Conservation (phyloP, 2,797 vertebrate species). For the Hydrophis major region DNA sequence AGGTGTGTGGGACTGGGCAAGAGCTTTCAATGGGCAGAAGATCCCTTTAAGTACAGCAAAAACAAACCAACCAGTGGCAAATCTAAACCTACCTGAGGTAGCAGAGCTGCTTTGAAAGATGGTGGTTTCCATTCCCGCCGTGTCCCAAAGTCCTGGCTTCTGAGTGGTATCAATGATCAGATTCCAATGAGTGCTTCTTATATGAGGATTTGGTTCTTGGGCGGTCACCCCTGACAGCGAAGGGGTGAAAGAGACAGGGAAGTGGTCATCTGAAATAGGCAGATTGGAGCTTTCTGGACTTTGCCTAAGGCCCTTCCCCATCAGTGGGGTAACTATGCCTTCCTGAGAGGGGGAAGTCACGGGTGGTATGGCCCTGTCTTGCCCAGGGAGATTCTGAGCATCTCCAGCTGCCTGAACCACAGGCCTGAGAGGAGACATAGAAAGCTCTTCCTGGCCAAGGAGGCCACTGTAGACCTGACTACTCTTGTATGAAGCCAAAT, state of each 20-base stretch:
- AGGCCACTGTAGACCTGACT: slow-evolving; percentile 13
- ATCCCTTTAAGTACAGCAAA: not conserved
- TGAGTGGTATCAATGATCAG: not conserved
- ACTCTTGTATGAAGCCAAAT: slow-evolving; percentile 25
- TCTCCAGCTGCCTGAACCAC: not conserved
- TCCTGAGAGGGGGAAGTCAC: not conserved
- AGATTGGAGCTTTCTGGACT: not conserved
- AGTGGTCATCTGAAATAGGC: not conserved
- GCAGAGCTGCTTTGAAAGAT: not conserved
- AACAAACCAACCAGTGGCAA: not conserved
- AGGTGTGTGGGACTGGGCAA: no score
- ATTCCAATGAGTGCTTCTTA: slow-evolving; percentile 56
- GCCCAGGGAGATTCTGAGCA: slow-evolving; percentile 2
- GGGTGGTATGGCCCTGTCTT: not conserved
- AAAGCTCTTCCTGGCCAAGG: not conserved
- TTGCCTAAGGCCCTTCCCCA: not conserved
- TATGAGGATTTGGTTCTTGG: not conserved
- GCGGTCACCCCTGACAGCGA: slow-evolving; percentile 26
- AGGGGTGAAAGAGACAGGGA: not conserved
- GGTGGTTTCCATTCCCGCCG: not conserved
- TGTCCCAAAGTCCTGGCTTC: not conserved
- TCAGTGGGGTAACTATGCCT: not conserved
- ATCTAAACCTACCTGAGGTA: slow-evolving; percentile 58
- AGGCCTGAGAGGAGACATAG: not conserved
- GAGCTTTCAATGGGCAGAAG: not conserved